phyloP scores from a whole-genome alignment of 2,797 vertebrate species.

The Champsocephalus esox region DNA sequence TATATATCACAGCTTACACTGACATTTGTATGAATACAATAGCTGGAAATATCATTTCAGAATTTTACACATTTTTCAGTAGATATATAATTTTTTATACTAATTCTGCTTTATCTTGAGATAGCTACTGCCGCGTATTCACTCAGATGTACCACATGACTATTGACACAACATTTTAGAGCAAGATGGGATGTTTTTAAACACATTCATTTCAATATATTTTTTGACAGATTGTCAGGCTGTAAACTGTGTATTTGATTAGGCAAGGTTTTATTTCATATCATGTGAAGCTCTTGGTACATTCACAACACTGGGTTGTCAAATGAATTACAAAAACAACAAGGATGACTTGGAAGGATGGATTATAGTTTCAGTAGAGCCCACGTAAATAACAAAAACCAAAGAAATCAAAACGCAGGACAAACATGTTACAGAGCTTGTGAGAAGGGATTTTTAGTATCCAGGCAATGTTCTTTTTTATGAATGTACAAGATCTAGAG shows the following conservation, averaged over 20 bases:
- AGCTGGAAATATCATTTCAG: constrained; percentile 27
- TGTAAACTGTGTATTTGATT: constrained; percentile 71
- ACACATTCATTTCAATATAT: constrained; percentile 31
- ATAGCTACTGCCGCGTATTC: constrained; percentile 4
- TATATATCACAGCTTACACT: constrained; percentile 6
- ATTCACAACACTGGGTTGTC: constrained; percentile 58
- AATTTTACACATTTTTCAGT: constrained; percentile 19
- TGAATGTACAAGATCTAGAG: constrained; percentile 40
- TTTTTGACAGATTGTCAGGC: constrained; percentile 55
- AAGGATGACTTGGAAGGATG: constrained; percentile 28
- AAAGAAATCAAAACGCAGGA: constrained; percentile 14
- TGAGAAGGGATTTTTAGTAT: constrained; percentile 28
- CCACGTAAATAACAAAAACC: constrained; percentile 7
- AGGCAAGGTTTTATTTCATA: constrained; percentile 44
- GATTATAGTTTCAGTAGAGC: constrained; percentile 35
- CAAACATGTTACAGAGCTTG: constrained; percentile 11
- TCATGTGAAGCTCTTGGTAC: constrained; percentile 48
- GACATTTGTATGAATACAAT: constrained; percentile 3
- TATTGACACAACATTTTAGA: constrained; percentile 6
- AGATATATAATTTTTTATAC: not conserved
- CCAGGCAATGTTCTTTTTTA: constrained; percentile 21
- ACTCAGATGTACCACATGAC: constrained; percentile 12
- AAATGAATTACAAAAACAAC: constrained; percentile 29
- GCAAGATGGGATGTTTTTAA: constrained; percentile 28
- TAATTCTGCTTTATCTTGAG: not conserved